These are phyloP conservation scores for Chaunax sp. DNA, from an alignment of 2,797 vertebrate genomes.

Conservation along the genomic window DNA sequence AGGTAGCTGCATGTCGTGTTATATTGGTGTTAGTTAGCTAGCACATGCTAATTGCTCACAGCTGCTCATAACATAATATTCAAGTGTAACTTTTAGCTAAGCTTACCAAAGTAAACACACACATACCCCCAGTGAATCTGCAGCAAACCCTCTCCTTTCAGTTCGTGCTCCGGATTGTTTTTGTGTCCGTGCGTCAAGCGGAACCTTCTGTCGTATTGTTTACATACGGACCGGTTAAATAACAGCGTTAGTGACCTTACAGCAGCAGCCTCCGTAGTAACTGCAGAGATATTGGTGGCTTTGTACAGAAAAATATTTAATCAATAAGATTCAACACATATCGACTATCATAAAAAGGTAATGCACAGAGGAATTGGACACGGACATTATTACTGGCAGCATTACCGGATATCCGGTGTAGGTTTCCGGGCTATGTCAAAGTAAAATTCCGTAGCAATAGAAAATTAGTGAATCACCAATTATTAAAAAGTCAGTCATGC, in stretches of 20 bases:
- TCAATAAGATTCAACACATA: fast-evolving
- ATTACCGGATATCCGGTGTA: conserved; percentile 32
- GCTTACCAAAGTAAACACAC: neutral
- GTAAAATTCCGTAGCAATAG: too few relatives aligned
- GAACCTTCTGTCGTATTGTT: conserved; percentile 62
- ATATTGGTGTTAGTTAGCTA: neutral
- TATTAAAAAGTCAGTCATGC: too few relatives aligned
- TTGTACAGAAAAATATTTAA: neutral
- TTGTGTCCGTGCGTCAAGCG: conserved; percentile 59
- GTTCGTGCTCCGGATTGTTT: conserved; percentile 38
- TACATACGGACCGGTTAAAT: conserved; percentile 13
- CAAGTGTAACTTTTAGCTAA: fast-evolving
- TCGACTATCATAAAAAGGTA: neutral
- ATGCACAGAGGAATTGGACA: neutral
- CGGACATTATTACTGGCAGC: neutral
- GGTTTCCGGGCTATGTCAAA: too few relatives aligned
- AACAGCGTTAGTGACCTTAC: neutral
- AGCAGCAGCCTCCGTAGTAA: neutral
- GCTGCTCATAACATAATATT: too few relatives aligned
- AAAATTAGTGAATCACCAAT: too few relatives aligned
- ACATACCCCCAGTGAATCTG: conserved; percentile 10
- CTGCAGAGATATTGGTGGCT: fast-evolving
- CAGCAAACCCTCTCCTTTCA: conserved; percentile 26
- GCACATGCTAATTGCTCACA: neutral
- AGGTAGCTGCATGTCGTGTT: neutral